These are phyloP conservation scores for Odontomachus brunneus DNA, from an alignment of 1,140 invertebrate species.

Conservation along the genomic window DNA sequence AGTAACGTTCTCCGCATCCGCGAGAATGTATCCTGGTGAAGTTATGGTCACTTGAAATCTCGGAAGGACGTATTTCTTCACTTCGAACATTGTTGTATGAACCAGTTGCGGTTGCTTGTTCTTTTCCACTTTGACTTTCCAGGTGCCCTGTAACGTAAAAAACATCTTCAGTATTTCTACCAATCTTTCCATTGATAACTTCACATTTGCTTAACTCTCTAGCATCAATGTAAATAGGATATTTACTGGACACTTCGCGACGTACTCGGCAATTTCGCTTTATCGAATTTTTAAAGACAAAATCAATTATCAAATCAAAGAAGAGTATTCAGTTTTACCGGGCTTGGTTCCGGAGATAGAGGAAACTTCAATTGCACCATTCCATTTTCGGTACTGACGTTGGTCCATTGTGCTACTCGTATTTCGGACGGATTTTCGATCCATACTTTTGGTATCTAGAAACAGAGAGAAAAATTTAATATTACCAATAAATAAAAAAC, in stretches of 20 bases:
- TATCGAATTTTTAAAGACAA: too few species aligned
- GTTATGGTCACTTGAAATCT: constrained; percentile 88
- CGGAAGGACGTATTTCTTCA: constrained; percentile 88
- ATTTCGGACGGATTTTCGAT: constrained; percentile 87
- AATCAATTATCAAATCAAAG: too few species aligned
- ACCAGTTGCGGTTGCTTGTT: constrained; percentile 79
- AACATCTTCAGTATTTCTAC: constrained; percentile 17
- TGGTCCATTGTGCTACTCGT: constrained; percentile 87
- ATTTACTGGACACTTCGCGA: too few species aligned
- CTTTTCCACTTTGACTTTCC: constrained; percentile 86
- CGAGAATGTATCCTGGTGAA: constrained; percentile 87
- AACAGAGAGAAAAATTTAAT: not conserved
- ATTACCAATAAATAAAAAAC: not conserved
- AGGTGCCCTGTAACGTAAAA: constrained; percentile 83
- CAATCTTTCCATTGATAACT: too few species aligned
- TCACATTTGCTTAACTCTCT: too few species aligned
- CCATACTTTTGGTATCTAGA: constrained; percentile 86
- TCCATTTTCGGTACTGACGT: constrained; percentile 85
- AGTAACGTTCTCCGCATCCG: constrained; percentile 84
- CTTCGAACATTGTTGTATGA: constrained; percentile 86
- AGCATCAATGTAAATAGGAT: too few species aligned
- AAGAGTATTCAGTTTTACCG: constrained; percentile 76
- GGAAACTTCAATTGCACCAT: constrained; percentile 86
- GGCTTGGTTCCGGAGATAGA: constrained; percentile 86
- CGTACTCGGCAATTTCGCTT: too few species aligned